These are phyloP conservation scores for Semotilus atromaculatus DNA, from an alignment of 2,797 vertebrate genomes.

Conservation along the genomic window DNA sequence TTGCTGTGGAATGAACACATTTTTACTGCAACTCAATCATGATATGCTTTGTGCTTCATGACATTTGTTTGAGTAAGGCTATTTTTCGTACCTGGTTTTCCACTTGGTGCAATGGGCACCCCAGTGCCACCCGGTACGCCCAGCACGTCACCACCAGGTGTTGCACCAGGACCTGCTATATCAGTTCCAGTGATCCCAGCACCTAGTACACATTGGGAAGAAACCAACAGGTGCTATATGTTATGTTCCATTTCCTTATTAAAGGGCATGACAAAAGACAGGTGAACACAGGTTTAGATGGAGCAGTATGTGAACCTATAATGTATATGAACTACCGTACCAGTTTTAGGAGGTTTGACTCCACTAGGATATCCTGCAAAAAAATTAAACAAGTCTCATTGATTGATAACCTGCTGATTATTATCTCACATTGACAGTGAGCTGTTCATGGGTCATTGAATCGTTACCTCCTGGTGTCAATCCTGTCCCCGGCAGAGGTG, in stretches of 20 bases:
- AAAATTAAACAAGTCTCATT: slow-evolving; percentile 13
- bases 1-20: slow-evolving; percentile 63
- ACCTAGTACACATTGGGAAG: slow-evolving; percentile 18
- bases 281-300: not conserved
- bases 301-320: not conserved
- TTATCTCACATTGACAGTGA: not conserved
- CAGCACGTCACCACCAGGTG: slow-evolving; percentile 58
- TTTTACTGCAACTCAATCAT: slow-evolving; percentile 2
- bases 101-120: slow-evolving; percentile 52
- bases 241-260: not conserved
- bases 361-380: slow-evolving; percentile 61
- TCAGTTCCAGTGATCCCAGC: slow-evolving; percentile 67
- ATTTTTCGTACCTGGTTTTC: slow-evolving; percentile 68
- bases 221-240: not conserved
- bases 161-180: slow-evolving; percentile 62
- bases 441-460: not conserved
- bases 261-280: not conserved
- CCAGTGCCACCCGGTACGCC: slow-evolving; percentile 65
- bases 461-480: slow-evolving; percentile 32
- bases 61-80: not conserved
- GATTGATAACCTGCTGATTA: not conserved
- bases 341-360: slow-evolving; percentile 68
- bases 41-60: not conserved
- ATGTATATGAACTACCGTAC: slow-evolving; percentile 40
- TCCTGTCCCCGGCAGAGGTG: slow-evolving; percentile 46